Evolutionary conservation across 1,140 invertebrate genomes (phyloP).

Genomic region (Microplitis mediator): DNA sequence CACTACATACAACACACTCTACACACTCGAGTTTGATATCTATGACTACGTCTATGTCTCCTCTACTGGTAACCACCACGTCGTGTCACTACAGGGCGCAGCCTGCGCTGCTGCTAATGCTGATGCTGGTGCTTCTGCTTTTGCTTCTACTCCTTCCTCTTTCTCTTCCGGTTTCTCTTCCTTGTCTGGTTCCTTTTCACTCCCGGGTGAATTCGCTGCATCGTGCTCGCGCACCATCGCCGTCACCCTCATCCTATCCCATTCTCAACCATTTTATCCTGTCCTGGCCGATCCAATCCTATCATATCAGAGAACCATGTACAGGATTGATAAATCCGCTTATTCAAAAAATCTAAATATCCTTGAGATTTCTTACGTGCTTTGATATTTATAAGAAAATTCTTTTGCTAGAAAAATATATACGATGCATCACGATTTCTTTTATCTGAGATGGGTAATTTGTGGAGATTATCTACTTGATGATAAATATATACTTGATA

Average conservation of each 20-base stretch:
- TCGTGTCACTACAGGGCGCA: constrained; percentile 37
- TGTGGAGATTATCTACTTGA: too few relatives aligned
- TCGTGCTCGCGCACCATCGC: constrained; percentile 16
- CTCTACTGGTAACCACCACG: constrained; percentile 38
- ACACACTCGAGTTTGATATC: constrained; percentile 2
- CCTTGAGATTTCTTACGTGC: too few relatives aligned
- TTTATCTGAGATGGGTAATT: too few relatives aligned
- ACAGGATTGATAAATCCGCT: too few relatives aligned
- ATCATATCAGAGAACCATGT: neutral
- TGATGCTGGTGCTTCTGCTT: too few relatives aligned
- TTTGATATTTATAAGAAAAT: too few relatives aligned
- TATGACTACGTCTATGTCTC: constrained; percentile 25
- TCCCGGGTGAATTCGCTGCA: neutral
- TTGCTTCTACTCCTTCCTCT: neutral
- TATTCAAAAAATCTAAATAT: too few relatives aligned
- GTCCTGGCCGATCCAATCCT: neutral
- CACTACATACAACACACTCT: neutral
- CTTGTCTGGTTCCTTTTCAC: neutral
- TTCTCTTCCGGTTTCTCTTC: constrained; percentile 9
- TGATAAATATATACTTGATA: too few relatives aligned
- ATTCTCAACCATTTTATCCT: too few relatives aligned
- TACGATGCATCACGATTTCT: too few relatives aligned
- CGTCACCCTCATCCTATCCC: neutral
- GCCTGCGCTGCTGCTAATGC: constrained; percentile 28
- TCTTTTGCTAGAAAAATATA: too few relatives aligned